A percentile compares a stretch with the other conserved stretches of the same genome.
phyloP scores from a whole-genome alignment of 2,797 vertebrate species.

The Siniperca undulata region DNA sequence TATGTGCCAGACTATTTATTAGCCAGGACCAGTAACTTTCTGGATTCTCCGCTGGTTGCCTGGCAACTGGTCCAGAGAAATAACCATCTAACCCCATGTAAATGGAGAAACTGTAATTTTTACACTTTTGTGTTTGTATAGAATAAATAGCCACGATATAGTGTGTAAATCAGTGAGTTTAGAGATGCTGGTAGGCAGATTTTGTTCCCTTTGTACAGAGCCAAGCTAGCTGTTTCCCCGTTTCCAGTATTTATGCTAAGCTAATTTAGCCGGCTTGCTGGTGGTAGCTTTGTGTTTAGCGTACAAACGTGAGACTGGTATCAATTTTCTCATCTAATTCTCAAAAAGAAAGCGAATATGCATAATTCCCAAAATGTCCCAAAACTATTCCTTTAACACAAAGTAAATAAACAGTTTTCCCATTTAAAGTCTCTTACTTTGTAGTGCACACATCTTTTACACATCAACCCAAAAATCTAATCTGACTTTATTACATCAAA shows the following conservation, averaged over 20 bases:
- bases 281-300: background rate
- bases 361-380: background rate
- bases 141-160: background rate
- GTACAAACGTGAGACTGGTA: too few relatives aligned
- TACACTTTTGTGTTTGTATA: background rate
- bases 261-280: background rate
- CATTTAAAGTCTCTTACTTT: background rate
- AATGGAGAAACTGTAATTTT: background rate
- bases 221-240: background rate
- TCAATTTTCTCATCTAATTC: background rate
- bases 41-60: background rate
- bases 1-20: background rate
- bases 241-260: background rate
- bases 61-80: background rate
- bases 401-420: background rate
- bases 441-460: background rate
- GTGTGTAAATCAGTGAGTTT: background rate
- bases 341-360: too few relatives aligned
- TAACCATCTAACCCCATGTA: background rate
- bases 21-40: background rate
- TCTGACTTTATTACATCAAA: background rate
- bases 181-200: background rate
- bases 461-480: background rate
- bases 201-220: background rate
- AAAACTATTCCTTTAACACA: background rate